Conservation (phyloP, 2,888 invertebrate species). For the Dastarcus helophoroides region DNA sequence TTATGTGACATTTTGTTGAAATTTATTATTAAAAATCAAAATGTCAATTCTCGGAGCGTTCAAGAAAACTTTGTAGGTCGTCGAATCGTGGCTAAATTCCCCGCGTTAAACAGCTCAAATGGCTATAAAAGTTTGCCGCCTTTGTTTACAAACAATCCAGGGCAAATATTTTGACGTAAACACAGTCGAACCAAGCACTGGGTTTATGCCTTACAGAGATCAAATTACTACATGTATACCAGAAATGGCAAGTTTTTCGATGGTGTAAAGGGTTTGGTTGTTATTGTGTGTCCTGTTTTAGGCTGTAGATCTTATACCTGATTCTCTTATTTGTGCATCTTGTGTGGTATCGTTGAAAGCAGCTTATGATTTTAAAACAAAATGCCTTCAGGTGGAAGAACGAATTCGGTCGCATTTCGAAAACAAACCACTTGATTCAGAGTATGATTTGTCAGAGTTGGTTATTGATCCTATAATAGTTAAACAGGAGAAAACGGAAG, state of each 20-base stretch:
- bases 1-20: no score
- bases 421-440: constrained; percentile 14
- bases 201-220: constrained; percentile 28
- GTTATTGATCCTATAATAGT: neutral
- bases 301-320: constrained; percentile 13
- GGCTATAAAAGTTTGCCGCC: constrained; percentile 26
- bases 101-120: no score
- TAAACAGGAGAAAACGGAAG: neutral
- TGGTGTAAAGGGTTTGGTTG: no score
- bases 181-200: constrained; percentile 25
- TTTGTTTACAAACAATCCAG: constrained; percentile 22
- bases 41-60: no score
- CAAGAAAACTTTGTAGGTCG: no score
- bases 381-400: constrained; percentile 23
- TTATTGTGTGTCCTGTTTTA: constrained; percentile 8
- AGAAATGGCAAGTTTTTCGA: constrained; percentile 21
- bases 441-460: constrained; percentile 8
- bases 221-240: constrained; percentile 27
- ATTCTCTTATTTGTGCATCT: constrained; percentile 14
- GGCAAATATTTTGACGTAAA: constrained; percentile 27
- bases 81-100: no score
- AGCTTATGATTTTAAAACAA: constrained; percentile 16
- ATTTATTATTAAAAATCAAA: no score
- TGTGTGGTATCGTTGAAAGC: constrained; percentile 13
- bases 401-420: constrained; percentile 24